phyloP scores from a whole-genome alignment of 1,140 invertebrate species.

The Listronotus bonariensis region DNA sequence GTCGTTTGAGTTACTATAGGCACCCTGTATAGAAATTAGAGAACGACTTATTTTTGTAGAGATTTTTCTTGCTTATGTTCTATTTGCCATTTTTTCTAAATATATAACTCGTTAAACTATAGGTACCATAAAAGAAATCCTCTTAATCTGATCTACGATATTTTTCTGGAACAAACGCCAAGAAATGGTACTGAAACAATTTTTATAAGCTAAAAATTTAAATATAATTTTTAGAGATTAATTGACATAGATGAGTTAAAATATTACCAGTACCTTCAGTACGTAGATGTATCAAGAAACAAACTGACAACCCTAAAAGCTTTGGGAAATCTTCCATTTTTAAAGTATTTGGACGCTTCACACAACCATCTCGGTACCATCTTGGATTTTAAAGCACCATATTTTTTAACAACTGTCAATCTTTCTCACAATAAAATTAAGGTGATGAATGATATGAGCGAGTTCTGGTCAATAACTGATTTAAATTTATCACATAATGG shows the following conservation, averaged over 20 bases:
- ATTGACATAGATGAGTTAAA: slow-evolving; percentile 38
- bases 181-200: background rate
- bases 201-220: background rate
- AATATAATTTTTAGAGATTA: slow-evolving; percentile 37
- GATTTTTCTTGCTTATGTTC: too few relatives aligned
- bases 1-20: too few relatives aligned
- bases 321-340: slow-evolving; percentile 39
- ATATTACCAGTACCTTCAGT: slow-evolving; percentile 44
- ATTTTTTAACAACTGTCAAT: slow-evolving; percentile 44
- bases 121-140: background rate
- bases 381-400: slow-evolving; percentile 46
- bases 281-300: slow-evolving; percentile 46
- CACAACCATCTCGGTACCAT: slow-evolving; percentile 40
- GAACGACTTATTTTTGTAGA: too few relatives aligned
- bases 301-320: slow-evolving; percentile 35
- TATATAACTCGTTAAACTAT: too few relatives aligned
- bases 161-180: background rate
- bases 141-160: background rate
- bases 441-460: slow-evolving; percentile 40
- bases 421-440: slow-evolving; percentile 42
- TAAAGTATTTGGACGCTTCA: slow-evolving; percentile 48
- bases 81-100: too few relatives aligned
- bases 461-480: slow-evolving; percentile 48
- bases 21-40: too few relatives aligned
- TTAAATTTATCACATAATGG: slow-evolving; percentile 46